These are phyloP conservation scores for Peromyscus nudipes DNA, from an alignment of 2,797 vertebrate genomes.

Conservation along the genomic window DNA sequence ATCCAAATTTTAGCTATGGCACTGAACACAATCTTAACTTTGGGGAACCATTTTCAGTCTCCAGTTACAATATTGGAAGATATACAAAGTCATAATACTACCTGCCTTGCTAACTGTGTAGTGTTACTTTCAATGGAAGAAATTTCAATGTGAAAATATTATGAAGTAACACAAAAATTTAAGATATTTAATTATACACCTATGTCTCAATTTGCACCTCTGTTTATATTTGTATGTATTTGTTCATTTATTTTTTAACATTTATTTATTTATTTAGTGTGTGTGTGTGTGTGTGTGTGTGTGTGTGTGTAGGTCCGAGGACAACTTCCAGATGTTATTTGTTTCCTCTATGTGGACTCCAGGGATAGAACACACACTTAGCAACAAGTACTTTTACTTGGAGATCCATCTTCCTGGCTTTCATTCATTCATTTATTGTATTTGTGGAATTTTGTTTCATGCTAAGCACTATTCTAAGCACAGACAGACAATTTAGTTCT, in stretches of 20 bases:
- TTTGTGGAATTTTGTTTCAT: background rate
- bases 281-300: background rate
- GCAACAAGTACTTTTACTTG: background rate
- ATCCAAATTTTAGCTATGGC: background rate
- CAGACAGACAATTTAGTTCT: background rate
- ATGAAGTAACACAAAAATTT: constrained; percentile 8
- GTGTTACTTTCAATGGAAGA: constrained; percentile 4
- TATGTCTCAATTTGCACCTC: background rate
- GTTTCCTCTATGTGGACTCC: background rate
- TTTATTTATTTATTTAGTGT: background rate
- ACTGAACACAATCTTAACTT: constrained; percentile 1
- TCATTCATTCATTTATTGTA: background rate
- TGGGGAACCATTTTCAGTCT: background rate
- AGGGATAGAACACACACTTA: background rate
- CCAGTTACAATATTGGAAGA: constrained; percentile 17
- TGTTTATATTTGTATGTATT: background rate
- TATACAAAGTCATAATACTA: background rate
- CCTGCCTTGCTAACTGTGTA: background rate
- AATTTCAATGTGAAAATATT: constrained; percentile 39
- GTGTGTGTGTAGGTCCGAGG: background rate
- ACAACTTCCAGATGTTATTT: background rate
- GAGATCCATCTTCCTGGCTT: background rate
- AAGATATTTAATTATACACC: constrained; percentile 36
- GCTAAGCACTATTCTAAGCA: background rate
- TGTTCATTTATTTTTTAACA: background rate